Evolutionary conservation across 1,140 invertebrate species (phyloP), one percentile per base, ranked within the genome.

Genomic region (Neodiprion lecontei): DNA sequence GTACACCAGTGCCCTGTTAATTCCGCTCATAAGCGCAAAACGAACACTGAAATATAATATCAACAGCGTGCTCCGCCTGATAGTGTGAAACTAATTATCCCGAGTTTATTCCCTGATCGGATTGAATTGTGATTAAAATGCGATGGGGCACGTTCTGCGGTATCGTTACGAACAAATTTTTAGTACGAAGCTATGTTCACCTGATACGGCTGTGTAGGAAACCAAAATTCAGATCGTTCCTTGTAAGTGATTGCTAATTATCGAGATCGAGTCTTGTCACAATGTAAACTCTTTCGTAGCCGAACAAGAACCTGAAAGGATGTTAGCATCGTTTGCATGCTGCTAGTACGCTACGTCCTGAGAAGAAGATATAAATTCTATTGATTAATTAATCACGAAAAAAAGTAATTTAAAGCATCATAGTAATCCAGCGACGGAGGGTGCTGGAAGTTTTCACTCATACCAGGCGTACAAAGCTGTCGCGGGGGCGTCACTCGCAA

Each of bases 21-120:
- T 69, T 69, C 23, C 67, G 40, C 7, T 12, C 17, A 69, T 69
- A 69, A 69, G 21, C 67, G 67, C 14, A 69, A 69, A 69, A 69
- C 21, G 11, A 69, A 47, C 67, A 69, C 67, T 69, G 23, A 21
- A 69, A 23, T 69, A 69, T 47, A 21, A 47, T 23, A 21, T 23
- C 67, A 69, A 23, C 67, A 14, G 12, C 11, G 67, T 47, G 67
- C 14, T 69, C 21, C 8, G 10, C 67, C 21, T 12, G 17, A 69
- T 23, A 69, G 67, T 69, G 40, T 17, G 67, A 23, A 23, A 21
- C 21, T 23, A 47, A 69, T 21, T 69, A 47, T 21, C 14, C 11
- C 21, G 7, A 21, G 67, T 69, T 69, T 21, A 69, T 47, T 69
- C 67, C 10, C 5, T 12, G 67, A 23, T 47, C 17, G 67, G 21